Evolutionary conservation across 2,113 vertebrate genomes (phyloP), one percentile per base, ranked within the genome.

Genomic region (Megaceryle torquata): DNA sequence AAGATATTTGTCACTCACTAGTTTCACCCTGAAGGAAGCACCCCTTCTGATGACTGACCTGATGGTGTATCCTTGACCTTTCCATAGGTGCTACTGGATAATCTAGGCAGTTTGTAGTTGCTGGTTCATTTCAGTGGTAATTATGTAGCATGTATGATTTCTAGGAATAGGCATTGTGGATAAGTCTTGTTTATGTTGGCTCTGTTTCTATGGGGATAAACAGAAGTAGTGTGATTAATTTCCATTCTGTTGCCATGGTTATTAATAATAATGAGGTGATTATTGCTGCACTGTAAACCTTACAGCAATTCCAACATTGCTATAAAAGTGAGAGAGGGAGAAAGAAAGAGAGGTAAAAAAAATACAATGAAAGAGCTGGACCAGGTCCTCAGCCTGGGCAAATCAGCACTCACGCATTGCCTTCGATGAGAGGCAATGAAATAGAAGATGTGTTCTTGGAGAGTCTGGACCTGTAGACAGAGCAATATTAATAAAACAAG

Each of bases 181-280:
- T 92, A 94, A 65, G 86, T 41, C 90, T 64, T 96, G 94, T 96
- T 97, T 97, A 86, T 94, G 95, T 97, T 97, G 83, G 86, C 97
- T 86, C 87, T 24, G 95, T 98, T 97, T 95, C 97, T 91, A 97
- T 97, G 94, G 97, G 80, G 85, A 97, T 83, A 94, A 91, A 96
- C 91, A 93, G 92, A 91, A 97, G 91, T 68, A 57, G 59, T 88
- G 95, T 96, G 97, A 97, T 97, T 97, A 96, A 96, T 97, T 97
- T 96, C 95, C 91, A 96, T 96, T 96, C 93, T 96, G 97, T 98
- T 97, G 94, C 97, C 88, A 97, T 97, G 97, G 96, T 92, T 96
- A 96, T 97, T 98, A 97, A 97, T 97, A 97, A 97, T 97, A 97
- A 97, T 97, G 96, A 97, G 95, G 96, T 97, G 97, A 97, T 97